Conservation (phyloP, 2,797 vertebrate species). For the Eurystomus glaucurus region DNA sequence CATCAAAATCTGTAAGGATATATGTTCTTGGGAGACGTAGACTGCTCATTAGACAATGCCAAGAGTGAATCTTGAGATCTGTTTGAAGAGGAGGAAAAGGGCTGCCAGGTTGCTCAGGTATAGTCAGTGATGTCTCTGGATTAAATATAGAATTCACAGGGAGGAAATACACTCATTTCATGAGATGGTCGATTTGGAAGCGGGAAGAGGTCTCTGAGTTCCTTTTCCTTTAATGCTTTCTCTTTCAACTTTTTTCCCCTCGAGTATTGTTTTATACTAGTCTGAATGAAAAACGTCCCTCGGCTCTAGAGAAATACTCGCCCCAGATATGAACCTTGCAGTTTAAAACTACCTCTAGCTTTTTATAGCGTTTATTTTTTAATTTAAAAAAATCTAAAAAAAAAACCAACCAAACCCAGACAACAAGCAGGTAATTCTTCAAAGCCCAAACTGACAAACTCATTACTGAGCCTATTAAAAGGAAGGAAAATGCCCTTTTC, state of each 20-base stretch:
- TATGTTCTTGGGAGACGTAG: conserved; percentile 30
- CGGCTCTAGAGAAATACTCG: neutral
- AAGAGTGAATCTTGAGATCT: conserved; percentile 48
- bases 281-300: conserved; percentile 59
- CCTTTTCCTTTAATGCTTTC: conserved; percentile 72
- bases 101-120: conserved; percentile 48
- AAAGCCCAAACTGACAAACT: conserved; percentile 36
- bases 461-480: conserved; percentile 15
- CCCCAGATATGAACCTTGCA: conserved; percentile 52
- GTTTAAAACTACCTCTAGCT: conserved; percentile 46
- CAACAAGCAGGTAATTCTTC: conserved; percentile 60
- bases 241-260: conserved; percentile 65
- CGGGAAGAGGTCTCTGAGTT: conserved; percentile 66
- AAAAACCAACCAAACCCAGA: fast-evolving
- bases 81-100: conserved; percentile 68
- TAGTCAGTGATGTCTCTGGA: conserved; percentile 58
- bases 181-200: conserved; percentile 64
- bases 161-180: conserved; percentile 62
- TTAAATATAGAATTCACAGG: conserved; percentile 64
- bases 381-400: neutral
- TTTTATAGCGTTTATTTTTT: conserved; percentile 39
- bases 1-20: neutral
- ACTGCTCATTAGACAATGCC: conserved; percentile 34
- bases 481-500: neutral
- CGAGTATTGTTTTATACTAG: conserved; percentile 65